phyloP scores from a whole-genome alignment of 2,797 vertebrate genomes.

The Rhinoraja longicauda region DNA sequence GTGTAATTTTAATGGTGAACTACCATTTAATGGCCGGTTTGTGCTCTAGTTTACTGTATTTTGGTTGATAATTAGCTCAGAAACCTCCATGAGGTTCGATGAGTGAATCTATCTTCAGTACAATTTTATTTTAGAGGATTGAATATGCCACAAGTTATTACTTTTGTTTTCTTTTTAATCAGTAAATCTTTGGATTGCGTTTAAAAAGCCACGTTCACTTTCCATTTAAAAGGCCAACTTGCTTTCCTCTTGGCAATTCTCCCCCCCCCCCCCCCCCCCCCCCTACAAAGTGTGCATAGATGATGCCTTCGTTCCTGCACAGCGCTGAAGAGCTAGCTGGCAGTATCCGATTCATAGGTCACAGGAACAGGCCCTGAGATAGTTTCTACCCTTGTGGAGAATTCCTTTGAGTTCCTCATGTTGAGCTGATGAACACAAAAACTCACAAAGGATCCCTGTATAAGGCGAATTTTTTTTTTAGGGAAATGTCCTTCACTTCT shows the following conservation, averaged over 20 bases:
- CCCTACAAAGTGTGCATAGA: constrained; percentile 75
- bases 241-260: constrained; percentile 60
- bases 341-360: constrained; percentile 86
- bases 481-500: constrained; percentile 40
- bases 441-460: constrained; percentile 95
- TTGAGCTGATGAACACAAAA: constrained; percentile 94
- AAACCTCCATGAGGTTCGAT: not conserved
- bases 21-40: not conserved
- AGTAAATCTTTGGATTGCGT: constrained; percentile 45
- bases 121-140: constrained; percentile 8
- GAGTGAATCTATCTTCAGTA: not conserved
- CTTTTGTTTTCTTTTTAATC: not conserved
- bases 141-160: not conserved
- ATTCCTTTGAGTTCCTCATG: constrained; percentile 96
- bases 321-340: constrained; percentile 97
- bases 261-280: constrained; percentile 49
- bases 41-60: not conserved
- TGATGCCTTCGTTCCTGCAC: constrained; percentile 99
- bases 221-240: constrained; percentile 63
- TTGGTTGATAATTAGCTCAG: not conserved
- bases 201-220: constrained; percentile 53
- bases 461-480: constrained; percentile 85
- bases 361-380: constrained; percentile 98
- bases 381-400: constrained; percentile 96
- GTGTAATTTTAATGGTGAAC: not conserved